Base-by-base conservation (phyloP, 2,797 vertebrate genomes). In the Molossus alvarezi region DNA sequence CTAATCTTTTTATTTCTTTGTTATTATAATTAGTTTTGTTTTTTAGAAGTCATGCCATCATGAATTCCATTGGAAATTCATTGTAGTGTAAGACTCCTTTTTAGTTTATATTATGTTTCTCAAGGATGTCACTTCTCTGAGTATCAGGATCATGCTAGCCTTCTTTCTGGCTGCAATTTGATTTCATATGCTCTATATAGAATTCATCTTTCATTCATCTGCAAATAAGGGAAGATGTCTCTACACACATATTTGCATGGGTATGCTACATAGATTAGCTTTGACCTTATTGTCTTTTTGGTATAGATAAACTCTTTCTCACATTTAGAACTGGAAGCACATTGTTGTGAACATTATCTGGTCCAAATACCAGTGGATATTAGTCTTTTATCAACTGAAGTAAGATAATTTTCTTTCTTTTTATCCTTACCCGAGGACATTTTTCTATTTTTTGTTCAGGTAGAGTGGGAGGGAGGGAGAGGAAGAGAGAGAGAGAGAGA, bases 141-240 rank as follows among this genome's bases (percentile, higher is more conserved):
- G 45, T 80, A 58, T 75, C 15, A 80, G 20, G 21, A 69, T 69
- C 25, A 41, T 33, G 25, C 23, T 71, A 1, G 51, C 10, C 67
- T 95, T 93, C n/a, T 41, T 10, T 75, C 13, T 85, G n/a, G 67
- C 45, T 91, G 29, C 7, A 73, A 11, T 75, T 90, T 93, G 75
- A 58, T 80, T 80, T 87, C 57, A 53, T 17, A 41, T 80, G 41
- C 1, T 90, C 29, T 87, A 15, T 53, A 67, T 41, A 73, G 65
- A 41, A 67, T 69, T 72, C 92, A 65, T 57, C 21, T 90, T 93
- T 83, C 79, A 53, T 88, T 67, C 21, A 73, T 62, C 33, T 96
- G 8, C 10, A 92, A 57, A 88, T 60, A 87, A 81, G 18, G 37
- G 25, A 82, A 2, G 90, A 53, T 37, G 57, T 72, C 53, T 79